phyloP scores from a whole-genome alignment of 2,113 vertebrate genomes.

The Dasypus novemcinctus region DNA sequence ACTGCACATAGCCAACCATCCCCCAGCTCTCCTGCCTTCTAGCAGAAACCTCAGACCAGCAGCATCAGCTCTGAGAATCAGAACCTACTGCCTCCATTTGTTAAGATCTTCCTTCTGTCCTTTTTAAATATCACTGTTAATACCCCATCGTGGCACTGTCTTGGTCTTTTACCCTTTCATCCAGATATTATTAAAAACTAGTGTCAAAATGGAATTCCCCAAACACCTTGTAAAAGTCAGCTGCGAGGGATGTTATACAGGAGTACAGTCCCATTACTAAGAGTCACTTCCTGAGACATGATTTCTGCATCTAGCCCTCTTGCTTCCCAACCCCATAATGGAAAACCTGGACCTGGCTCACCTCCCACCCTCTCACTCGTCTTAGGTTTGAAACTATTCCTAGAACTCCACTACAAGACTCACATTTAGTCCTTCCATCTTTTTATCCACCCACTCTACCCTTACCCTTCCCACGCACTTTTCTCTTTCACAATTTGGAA shows the following conservation, averaged over 20 bases:
- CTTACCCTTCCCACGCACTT: not conserved
- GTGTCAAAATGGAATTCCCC: constrained; percentile 74
- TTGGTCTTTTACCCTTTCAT: constrained; percentile 75
- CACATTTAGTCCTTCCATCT: not conserved
- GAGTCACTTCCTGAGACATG: not conserved
- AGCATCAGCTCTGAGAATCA: constrained; percentile 44
- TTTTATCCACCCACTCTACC: not conserved
- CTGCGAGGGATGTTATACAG: not conserved
- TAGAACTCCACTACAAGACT: not conserved
- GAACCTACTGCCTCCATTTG: constrained; percentile 51
- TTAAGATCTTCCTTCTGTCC: constrained; percentile 66
- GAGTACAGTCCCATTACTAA: rapidly evolving
- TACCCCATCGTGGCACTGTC: constrained; percentile 52
- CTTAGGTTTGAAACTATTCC: not conserved
- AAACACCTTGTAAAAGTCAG: constrained; percentile 71
- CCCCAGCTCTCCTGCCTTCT: not conserved
- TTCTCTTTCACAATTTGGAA: not conserved
- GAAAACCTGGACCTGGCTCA: not conserved
- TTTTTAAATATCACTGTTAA: constrained; percentile 75
- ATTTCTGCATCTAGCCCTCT: not conserved
- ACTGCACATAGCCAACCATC: rapidly evolving
- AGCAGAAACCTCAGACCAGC: not conserved
- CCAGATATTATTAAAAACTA: constrained; percentile 77
- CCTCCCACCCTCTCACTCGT: not conserved
- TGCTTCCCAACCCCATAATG: not conserved